Evolutionary conservation across 2,797 vertebrate genomes (phyloP).

Genomic region (Squalus acanthias): DNA sequence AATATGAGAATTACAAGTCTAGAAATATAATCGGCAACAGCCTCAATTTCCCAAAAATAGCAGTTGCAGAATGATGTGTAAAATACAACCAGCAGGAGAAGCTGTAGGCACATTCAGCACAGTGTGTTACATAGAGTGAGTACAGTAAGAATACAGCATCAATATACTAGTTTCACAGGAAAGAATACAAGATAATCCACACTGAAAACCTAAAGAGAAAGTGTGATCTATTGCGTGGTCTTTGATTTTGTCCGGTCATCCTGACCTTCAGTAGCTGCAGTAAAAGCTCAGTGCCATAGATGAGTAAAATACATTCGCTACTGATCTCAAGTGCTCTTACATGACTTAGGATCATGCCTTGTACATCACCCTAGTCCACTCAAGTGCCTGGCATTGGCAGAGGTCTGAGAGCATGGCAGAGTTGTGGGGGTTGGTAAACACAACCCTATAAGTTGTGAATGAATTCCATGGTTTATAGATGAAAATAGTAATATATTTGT

Average conservation of each 20-base stretch:
- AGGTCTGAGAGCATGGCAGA: neutral
- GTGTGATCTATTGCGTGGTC: neutral
- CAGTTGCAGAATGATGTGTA: neutral
- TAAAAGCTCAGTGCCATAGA: neutral
- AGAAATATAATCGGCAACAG: neutral
- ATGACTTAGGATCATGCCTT: neutral
- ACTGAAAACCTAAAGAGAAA: neutral
- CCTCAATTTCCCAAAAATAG: neutral
- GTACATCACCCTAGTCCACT: neutral
- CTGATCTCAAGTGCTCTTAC: too few relatives aligned
- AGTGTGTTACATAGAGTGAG: neutral
- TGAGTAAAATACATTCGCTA: neutral
- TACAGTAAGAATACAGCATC: neutral
- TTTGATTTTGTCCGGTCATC: neutral
- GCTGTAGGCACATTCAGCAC: neutral
- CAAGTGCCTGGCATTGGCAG: neutral
- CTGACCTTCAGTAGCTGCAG: neutral
- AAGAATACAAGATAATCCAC: neutral
- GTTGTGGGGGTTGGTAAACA: neutral
- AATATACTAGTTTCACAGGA: neutral
- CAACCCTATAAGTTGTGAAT: neutral
- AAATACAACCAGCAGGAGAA: neutral
- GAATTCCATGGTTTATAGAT: neutral
- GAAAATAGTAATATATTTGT: neutral
- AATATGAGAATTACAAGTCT: neutral